Conservation (phyloP, 2,888 invertebrate genomes). For the Aphodius granarius region DNA sequence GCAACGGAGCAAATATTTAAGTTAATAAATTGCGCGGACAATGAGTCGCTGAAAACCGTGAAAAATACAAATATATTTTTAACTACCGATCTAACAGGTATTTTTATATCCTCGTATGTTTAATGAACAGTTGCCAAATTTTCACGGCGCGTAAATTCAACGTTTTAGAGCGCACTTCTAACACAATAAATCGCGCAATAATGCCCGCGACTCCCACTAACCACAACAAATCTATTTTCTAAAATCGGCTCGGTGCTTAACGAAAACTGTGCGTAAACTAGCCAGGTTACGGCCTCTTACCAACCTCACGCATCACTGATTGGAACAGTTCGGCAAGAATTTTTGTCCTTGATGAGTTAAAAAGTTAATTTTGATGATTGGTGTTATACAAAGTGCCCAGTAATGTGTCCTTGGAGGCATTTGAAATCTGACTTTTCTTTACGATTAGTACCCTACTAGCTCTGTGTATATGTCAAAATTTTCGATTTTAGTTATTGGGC, state of each 20-base stretch:
- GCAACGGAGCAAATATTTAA: neutral
- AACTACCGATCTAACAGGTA: slow-evolving; percentile 2
- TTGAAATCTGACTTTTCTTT: too few relatives aligned
- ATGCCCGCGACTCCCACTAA: neutral
- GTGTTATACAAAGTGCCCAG: too few relatives aligned
- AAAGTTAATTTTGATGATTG: too few relatives aligned
- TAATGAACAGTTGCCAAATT: neutral
- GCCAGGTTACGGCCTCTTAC: neutral
- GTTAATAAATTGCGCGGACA: neutral
- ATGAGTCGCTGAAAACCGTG: neutral
- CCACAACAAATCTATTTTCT: neutral
- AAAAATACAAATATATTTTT: neutral
- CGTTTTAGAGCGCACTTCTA: neutral
- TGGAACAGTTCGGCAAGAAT: too few relatives aligned
- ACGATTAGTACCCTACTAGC: too few relatives aligned
- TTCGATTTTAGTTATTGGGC: too few relatives aligned
- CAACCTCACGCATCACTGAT: neutral
- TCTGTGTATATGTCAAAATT: too few relatives aligned
- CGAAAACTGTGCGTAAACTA: neutral
- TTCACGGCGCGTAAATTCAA: neutral
- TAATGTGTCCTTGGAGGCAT: too few relatives aligned
- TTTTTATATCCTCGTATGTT: neutral
- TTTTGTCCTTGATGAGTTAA: too few relatives aligned
- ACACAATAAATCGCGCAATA: neutral
- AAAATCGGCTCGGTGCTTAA: neutral